Evolutionary conservation across 2,888 invertebrate genomes (phyloP).

Genomic region (Spialia ferax): DNA sequence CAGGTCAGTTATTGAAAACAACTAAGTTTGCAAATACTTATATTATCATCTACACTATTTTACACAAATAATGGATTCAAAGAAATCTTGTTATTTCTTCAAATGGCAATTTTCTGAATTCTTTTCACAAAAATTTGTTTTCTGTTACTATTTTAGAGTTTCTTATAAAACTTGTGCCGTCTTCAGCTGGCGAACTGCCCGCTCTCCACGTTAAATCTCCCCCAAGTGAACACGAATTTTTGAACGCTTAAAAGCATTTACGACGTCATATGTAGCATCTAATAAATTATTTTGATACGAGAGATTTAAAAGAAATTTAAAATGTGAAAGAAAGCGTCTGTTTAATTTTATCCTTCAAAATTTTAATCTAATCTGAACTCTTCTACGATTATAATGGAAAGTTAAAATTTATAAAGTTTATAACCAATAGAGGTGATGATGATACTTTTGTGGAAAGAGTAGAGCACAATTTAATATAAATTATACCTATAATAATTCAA

Average conservation of each 20-base stretch:
- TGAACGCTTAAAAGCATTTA: constrained; percentile 24
- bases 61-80: background rate
- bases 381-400: no score
- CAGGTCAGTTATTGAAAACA: no score
- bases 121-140: background rate
- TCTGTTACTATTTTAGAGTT: background rate
- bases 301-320: background rate
- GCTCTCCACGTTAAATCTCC: constrained; percentile 13
- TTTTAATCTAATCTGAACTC: no score
- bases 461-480: no score
- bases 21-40: no score
- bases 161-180: constrained; percentile 8
- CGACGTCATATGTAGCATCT: constrained; percentile 6
- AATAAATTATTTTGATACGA: constrained; percentile 8
- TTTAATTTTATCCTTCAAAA: no score
- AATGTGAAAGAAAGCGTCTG: background rate
- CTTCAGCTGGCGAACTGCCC: constrained; percentile 3
- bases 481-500: no score
- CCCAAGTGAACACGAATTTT: constrained; percentile 15
- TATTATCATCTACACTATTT: no score
- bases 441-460: no score
- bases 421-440: no score
- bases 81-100: background rate
- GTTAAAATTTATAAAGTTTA: no score
- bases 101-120: background rate